Evolutionary conservation across 2,113 vertebrate genomes (phyloP), one percentile per base, ranked within the genome.

Genomic region (Gadus macrocephalus): DNA sequence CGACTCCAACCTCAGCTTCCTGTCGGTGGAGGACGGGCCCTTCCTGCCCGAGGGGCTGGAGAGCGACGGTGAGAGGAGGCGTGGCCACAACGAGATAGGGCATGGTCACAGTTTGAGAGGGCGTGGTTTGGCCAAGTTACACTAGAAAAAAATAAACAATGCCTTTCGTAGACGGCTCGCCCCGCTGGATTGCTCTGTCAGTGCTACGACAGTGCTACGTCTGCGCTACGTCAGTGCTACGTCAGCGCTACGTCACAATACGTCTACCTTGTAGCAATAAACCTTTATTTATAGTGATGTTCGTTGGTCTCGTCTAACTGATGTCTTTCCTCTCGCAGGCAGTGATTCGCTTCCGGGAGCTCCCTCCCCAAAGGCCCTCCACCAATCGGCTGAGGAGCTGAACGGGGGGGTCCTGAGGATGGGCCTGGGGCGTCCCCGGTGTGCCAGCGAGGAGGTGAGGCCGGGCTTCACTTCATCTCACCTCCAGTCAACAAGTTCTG

Each of bases 21-120:
- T 93, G 62, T 93, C 94, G 17, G 74, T 87, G 25, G 93, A 95
- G 14, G 88, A 93, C 74, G 85, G 93, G 74, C 78, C 79, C 62
- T 84, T 93, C 53, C 89, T 93, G 67, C 87, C 86, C 71, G 94
- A 96, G 67, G 95, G 95, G 62, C 58, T 94, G 75, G 96, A 97
- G 79, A 96, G 93, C 65, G 95, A 96, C 78, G 96, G 97, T 98
- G 91, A 76, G 42, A 49, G 69, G 14, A 3, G n/a, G 7, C 1
- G 6, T 9, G 31, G 31, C 31, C 6, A 35, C 31, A 4, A 25
- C 25, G 91, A 76, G 42, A 49, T 68, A 15, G 4, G n/a, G 7
- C 1, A 4, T 9, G 31, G 31, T 7, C 6, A 35, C 31, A 7
- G 25, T 2, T 25, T 25, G 42, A 49, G 69, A 15, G 4, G n/a